These are phyloP conservation scores for Drosophila pandora DNA, from an alignment of 1,140 invertebrate genomes.

Conservation along the genomic window DNA sequence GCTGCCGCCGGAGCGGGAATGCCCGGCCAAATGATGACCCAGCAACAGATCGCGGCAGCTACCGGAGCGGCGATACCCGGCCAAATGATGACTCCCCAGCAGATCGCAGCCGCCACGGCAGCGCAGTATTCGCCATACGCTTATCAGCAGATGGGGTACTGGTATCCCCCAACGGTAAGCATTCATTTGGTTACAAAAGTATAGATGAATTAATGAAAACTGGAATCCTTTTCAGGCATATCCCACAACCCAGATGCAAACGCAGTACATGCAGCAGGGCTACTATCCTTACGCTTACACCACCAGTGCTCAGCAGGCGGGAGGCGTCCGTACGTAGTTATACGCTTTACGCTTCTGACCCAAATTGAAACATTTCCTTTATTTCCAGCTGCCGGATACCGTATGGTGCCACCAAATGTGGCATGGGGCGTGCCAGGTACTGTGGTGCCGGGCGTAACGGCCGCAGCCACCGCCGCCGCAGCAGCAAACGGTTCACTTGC, in stretches of 20 bases:
- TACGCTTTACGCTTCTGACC: background rate
- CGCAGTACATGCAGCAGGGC: slow-evolving; percentile 88
- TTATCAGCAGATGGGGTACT: slow-evolving; percentile 91
- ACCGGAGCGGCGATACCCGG: slow-evolving; percentile 76
- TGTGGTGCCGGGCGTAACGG: slow-evolving; percentile 85
- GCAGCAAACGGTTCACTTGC: slow-evolving; percentile 85
- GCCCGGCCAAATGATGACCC: slow-evolving; percentile 75
- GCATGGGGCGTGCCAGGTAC: slow-evolving; percentile 86
- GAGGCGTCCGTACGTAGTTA: slow-evolving; percentile 68
- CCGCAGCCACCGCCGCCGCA: slow-evolving; percentile 84
- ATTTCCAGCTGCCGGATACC: slow-evolving; percentile 79
- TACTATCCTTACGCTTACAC: slow-evolving; percentile 85
- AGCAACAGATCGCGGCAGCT: slow-evolving; percentile 74
- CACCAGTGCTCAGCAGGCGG: slow-evolving; percentile 83
- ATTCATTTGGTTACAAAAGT: no score
- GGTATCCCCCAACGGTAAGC: slow-evolving; percentile 87
- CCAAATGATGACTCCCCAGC: slow-evolving; percentile 77
- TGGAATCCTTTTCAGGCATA: slow-evolving; percentile 67
- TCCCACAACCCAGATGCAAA: slow-evolving; percentile 85
- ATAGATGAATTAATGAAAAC: background rate
- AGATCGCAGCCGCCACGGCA: slow-evolving; percentile 80
- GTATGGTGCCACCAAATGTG: slow-evolving; percentile 84
- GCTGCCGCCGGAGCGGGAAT: slow-evolving; percentile 70
- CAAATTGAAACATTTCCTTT: background rate
- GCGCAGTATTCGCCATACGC: slow-evolving; percentile 87